phyloP scores from a whole-genome alignment of 2,797 vertebrate genomes.

The Acipenser transmontanus region DNA sequence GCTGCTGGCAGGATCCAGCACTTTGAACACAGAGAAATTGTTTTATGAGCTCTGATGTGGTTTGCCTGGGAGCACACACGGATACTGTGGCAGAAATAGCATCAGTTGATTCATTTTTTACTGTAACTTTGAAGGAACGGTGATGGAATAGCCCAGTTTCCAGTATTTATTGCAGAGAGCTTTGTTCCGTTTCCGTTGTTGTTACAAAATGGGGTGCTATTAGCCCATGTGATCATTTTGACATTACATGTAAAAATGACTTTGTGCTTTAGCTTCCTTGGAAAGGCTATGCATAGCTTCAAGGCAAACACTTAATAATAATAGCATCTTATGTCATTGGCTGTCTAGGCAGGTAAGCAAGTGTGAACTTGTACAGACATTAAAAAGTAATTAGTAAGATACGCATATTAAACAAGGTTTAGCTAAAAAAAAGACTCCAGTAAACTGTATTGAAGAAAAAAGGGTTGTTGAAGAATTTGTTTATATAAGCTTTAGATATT shows the following conservation, averaged over 20 bases:
- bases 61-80: slow-evolving; percentile 1
- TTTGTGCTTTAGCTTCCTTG: slow-evolving; percentile 6
- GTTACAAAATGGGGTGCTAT: slow-evolving; percentile 2
- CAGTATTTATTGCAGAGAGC: neutral
- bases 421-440: too few relatives aligned
- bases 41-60: slow-evolving; percentile 3
- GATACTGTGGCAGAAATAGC: neutral
- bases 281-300: slow-evolving; percentile 9
- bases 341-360: slow-evolving; percentile 15
- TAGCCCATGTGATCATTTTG: neutral
- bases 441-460: too few relatives aligned
- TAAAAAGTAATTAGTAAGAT: too few relatives aligned
- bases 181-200: neutral
- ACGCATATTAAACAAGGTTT: too few relatives aligned
- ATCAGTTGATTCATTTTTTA: neutral
- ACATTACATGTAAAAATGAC: neutral
- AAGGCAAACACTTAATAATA: slow-evolving; percentile 8
- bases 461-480: too few relatives aligned
- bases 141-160: neutral
- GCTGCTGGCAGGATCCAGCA: neutral
- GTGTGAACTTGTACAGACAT: slow-evolving; percentile 10
- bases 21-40: neutral
- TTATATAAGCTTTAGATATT: too few relatives aligned
- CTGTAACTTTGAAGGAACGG: neutral
- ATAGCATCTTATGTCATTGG: slow-evolving; percentile 5